Conservation (phyloP, 2,888 invertebrate genomes). For the Meteorus cinctellus region DNA sequence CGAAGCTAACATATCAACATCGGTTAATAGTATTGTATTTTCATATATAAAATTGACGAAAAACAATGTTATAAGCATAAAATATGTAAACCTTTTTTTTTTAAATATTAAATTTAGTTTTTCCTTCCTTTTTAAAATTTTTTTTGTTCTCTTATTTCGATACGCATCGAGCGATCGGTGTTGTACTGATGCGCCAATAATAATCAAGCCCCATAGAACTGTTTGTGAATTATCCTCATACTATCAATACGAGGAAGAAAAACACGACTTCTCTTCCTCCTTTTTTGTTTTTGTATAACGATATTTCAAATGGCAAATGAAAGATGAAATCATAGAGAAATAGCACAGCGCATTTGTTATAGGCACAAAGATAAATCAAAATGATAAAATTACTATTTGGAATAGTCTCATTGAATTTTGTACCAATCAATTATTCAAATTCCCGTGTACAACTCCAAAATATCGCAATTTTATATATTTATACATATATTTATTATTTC, state of each 20-base stretch:
- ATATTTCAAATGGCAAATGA: constrained; percentile 33
- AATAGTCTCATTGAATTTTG: constrained; percentile 45
- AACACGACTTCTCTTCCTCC: neutral
- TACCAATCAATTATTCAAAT: constrained; percentile 32
- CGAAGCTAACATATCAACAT: constrained; percentile 54
- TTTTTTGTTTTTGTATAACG: constrained; percentile 25
- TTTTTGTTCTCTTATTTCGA: neutral
- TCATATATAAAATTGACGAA: constrained; percentile 37
- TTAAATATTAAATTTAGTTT: neutral
- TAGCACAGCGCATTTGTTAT: constrained; percentile 38
- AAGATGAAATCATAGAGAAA: constrained; percentile 15
- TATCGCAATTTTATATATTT: constrained; percentile 49
- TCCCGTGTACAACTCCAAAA: constrained; percentile 34
- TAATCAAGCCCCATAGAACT: neutral
- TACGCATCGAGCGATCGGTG: constrained; percentile 31
- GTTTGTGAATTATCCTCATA: neutral
- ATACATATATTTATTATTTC: constrained; percentile 49
- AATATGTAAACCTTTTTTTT: constrained; percentile 44
- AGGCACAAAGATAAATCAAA: constrained; percentile 40
- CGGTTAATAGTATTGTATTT: constrained; percentile 49
- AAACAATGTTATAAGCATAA: constrained; percentile 48
- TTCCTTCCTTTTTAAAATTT: neutral
- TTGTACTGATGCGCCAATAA: neutral
- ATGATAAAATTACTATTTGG: constrained; percentile 33
- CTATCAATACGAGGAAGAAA: neutral